Conservation (phyloP, 2,113 vertebrate genomes). For the Solea solea region DNA sequence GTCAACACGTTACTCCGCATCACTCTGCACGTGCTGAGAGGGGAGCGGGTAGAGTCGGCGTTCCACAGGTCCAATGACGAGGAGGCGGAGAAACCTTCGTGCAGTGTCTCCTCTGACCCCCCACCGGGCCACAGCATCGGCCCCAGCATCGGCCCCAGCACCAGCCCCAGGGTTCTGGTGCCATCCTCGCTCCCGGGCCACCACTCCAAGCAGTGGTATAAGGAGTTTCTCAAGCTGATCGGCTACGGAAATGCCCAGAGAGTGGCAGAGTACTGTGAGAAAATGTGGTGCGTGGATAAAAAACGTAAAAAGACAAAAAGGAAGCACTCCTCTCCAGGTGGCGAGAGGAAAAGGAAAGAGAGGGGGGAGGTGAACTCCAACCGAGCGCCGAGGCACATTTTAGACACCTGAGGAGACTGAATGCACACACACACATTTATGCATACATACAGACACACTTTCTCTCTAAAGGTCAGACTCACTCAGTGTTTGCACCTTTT, state of each 20-base stretch:
- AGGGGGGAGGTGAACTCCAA: slow-evolving; percentile 82
- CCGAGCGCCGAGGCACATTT: slow-evolving; percentile 87
- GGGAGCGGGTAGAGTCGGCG: slow-evolving; percentile 85
- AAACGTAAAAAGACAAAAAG: slow-evolving; percentile 92
- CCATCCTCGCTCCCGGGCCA: slow-evolving; percentile 74
- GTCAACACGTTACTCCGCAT: slow-evolving; percentile 88
- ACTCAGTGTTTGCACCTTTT: slow-evolving; percentile 47
- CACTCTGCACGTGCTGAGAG: slow-evolving; percentile 88
- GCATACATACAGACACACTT: slow-evolving; percentile 15
- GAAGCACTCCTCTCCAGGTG: slow-evolving; percentile 81
- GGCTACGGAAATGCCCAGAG: slow-evolving; percentile 93
- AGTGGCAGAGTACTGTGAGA: slow-evolving; percentile 97
- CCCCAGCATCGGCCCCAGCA: too few relatives aligned
- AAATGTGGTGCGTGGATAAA: slow-evolving; percentile 94
- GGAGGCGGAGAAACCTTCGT: slow-evolving; percentile 53
- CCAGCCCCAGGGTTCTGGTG: slow-evolving; percentile 81
- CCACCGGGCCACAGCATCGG: slow-evolving; percentile 51
- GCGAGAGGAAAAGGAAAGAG: slow-evolving; percentile 82
- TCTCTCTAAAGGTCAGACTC: slow-evolving; percentile 51
- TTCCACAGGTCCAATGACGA: slow-evolving; percentile 74
- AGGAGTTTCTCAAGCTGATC: slow-evolving; percentile 95
- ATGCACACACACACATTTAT: slow-evolving; percentile 5
- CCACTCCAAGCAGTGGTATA: slow-evolving; percentile 90
- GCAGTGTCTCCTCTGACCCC: slow-evolving; percentile 49
- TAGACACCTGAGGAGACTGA: slow-evolving; percentile 78